Evolutionary conservation across 2,113 vertebrate species (phyloP), one percentile per base, ranked within the genome.

Genomic region (Bambusicola thoracicus): DNA sequence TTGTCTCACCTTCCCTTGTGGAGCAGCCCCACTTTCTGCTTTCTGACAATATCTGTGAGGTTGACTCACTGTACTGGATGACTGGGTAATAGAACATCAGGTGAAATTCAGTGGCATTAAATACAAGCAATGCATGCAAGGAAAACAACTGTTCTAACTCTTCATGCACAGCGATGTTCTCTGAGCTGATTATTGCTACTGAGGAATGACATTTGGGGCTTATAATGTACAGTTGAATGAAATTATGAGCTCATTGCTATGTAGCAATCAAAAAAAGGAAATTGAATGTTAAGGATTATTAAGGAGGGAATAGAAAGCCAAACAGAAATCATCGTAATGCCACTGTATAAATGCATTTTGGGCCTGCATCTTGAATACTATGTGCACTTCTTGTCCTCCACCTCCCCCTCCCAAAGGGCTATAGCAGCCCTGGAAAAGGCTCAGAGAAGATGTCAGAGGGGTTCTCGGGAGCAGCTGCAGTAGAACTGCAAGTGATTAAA

Each of bases 211-310:
- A 94, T 95, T 95, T 91, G 90, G 79, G 92, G 73, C 79, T 95
- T 93, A 36, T 94, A 95, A 96, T 88, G 88, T 91, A 83, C 79
- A 94, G 63, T 27, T 67, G 92, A 95, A 95, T 94, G 85, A 88
- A 95, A 95, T 96, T 95, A 94, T 36, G 87, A 85, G 82, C 85
- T 96, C 59, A 55, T 77, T 95, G 82, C 78, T 78, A 49, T 85
- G 30, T 38, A 81, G 85, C 68, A 95, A 94, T 93, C 94, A 90
- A 83, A 94, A 67, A 87, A 90, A 91, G 74, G 89, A 93, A 92
- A 95, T 89, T 91, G 89, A 94, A 93, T 84, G 84, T 92, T 95
- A 87, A 66, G 55, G 87, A 76, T 95, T 95, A 95, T 95, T 95
- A 93, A 95, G 94, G 72, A 93, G 92, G 51, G 82, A 94, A 79